Percentiles rank a stretch among this genome's conserved stretches.
phyloP scores from a whole-genome alignment of 2,888 invertebrate genomes.

The Philereme transversata region DNA sequence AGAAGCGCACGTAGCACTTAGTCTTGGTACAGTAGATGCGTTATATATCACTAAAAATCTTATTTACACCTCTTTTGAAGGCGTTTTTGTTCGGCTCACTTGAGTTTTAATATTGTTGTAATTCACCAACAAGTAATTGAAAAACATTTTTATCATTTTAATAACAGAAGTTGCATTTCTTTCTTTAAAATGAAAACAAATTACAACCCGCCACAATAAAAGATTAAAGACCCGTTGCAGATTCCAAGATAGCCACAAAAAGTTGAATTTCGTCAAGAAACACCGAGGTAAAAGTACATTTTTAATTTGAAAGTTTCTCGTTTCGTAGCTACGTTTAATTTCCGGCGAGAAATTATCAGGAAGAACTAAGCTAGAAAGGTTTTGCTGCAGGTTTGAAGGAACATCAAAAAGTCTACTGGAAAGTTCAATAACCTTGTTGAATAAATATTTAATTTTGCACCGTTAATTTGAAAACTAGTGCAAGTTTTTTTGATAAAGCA shows the following conservation, averaged over 20 bases:
- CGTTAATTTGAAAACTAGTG: no score
- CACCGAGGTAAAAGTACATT: constrained; percentile 62
- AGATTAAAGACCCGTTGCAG: constrained; percentile 50
- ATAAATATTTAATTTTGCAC: no score
- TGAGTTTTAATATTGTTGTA: no score
- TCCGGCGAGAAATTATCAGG: constrained; percentile 72
- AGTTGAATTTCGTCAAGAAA: constrained; percentile 63
- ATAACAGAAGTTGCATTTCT: no score
- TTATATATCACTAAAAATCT: no score
- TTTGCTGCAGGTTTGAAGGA: constrained; percentile 38
- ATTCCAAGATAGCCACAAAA: constrained; percentile 59
- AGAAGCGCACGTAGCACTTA: no score
- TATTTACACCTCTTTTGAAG: no score
- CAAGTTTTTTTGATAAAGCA: no score
- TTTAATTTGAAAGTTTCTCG: constrained; percentile 75
- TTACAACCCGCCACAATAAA: constrained; percentile 36
- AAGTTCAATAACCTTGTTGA: background rate
- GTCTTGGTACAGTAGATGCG: no score
- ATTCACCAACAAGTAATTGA: no score
- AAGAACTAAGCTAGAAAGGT: constrained; percentile 61
- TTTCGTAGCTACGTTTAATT: constrained; percentile 73
- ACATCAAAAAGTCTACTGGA: background rate
- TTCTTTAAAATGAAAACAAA: constrained; percentile 13
- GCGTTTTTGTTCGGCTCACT: no score
- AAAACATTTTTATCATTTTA: no score